phyloP scores from a whole-genome alignment of 2,113 vertebrate species.

The Todiramphus saurophagus region DNA sequence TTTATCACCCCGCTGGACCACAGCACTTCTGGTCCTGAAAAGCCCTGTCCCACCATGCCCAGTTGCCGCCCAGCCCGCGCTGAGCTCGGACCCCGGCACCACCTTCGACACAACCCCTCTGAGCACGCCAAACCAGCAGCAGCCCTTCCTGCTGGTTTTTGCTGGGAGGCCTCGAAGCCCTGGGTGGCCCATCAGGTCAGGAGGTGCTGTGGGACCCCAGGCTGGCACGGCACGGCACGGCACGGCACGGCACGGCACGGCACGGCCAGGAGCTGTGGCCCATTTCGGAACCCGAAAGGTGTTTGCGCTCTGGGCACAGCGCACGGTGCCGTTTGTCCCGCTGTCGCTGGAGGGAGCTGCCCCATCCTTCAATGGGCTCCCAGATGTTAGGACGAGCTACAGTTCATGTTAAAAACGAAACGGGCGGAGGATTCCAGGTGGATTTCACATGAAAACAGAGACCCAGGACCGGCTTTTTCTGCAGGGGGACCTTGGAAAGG shows the following conservation, averaged over 20 bases:
- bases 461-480: not conserved
- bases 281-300: accelerated
- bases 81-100: not conserved
- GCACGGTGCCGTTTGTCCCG: accelerated
- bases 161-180: not conserved
- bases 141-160: not conserved
- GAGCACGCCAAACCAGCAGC: accelerated
- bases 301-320: too few species aligned
- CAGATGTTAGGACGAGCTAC: accelerated
- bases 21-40: not conserved
- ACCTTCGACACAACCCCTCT: not conserved
- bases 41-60: accelerated
- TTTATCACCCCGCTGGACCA: accelerated
- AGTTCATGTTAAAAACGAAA: accelerated
- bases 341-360: conserved; percentile 31
- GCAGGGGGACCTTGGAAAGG: not conserved
- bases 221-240: accelerated
- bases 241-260: too few species aligned
- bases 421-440: not conserved
- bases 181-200: accelerated
- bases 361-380: not conserved
- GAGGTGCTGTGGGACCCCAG: not conserved
- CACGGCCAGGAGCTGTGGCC: not conserved
- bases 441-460: not conserved
- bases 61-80: accelerated